These are phyloP conservation scores for Lottia gigantea DNA, from an alignment of 2,888 invertebrate genomes.

Conservation along the genomic window DNA sequence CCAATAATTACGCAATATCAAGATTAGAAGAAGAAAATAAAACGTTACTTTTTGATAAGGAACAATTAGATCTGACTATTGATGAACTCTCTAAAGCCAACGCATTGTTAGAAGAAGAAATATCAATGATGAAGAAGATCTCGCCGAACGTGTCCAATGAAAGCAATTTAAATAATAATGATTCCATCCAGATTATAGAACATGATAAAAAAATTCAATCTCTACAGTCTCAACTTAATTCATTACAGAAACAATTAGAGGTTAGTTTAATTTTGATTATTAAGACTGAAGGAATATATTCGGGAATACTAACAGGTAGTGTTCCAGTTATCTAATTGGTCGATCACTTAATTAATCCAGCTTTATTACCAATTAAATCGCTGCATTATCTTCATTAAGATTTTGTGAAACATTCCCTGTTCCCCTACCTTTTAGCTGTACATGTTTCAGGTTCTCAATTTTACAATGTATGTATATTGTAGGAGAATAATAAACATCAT, in stretches of 20 bases:
- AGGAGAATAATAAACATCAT: slow-evolving; percentile 56
- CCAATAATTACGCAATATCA: slow-evolving; percentile 29
- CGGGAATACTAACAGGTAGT: too few relatives aligned
- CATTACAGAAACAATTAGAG: slow-evolving; percentile 50
- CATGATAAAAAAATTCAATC: slow-evolving; percentile 45
- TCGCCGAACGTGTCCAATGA: neutral
- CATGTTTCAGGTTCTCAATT: too few relatives aligned
- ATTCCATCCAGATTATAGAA: slow-evolving; percentile 27
- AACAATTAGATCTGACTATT: slow-evolving; percentile 51
- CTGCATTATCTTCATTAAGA: too few relatives aligned
- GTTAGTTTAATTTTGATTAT: slow-evolving; percentile 40
- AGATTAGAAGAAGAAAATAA: slow-evolving; percentile 45
- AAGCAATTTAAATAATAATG: neutral
- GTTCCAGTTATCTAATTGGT: too few relatives aligned
- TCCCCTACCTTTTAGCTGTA: too few relatives aligned
- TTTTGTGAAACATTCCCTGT: too few relatives aligned
- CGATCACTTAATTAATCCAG: too few relatives aligned
- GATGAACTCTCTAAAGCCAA: slow-evolving; percentile 48
- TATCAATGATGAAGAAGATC: slow-evolving; percentile 19
- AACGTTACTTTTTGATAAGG: slow-evolving; percentile 44
- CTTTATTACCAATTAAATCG: too few relatives aligned
- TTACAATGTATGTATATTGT: slow-evolving; percentile 28
- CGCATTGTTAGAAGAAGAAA: slow-evolving; percentile 45
- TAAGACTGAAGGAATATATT: too few relatives aligned
- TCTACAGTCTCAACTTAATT: slow-evolving; percentile 47